Evolutionary conservation across 2,888 invertebrate genomes (phyloP).

Genomic region (Eupithecia subumbrata): DNA sequence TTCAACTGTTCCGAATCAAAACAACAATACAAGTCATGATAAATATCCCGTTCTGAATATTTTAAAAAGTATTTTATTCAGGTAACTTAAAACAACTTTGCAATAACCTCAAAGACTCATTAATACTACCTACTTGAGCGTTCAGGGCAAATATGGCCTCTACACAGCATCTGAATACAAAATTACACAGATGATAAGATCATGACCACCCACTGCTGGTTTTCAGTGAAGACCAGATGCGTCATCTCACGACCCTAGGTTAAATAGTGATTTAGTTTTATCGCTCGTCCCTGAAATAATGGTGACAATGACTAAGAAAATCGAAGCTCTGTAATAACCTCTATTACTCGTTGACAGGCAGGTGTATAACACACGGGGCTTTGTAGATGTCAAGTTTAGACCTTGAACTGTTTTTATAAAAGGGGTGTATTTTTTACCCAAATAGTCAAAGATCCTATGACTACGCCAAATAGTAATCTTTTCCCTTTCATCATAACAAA

Average conservation of each 20-base stretch:
- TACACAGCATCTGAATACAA: background rate
- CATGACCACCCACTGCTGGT: background rate
- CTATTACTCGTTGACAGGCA: constrained; percentile 2
- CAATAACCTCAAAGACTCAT: background rate
- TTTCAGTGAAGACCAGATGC: background rate
- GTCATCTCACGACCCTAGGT: constrained; percentile 17
- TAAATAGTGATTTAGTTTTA: constrained; percentile 38
- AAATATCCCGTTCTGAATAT: background rate
- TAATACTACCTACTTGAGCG: background rate
- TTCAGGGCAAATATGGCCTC: background rate
- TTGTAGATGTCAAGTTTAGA: background rate
- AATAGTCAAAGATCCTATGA: too few species aligned
- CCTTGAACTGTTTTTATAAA: constrained; percentile 12
- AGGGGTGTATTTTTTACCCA: constrained; percentile 1
- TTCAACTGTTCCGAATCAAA: background rate
- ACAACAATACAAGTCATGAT: background rate
- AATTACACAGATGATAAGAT: background rate
- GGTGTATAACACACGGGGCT: constrained; percentile 2
- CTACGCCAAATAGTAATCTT: background rate
- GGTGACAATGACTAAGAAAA: background rate
- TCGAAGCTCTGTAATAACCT: background rate
- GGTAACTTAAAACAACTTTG: background rate
- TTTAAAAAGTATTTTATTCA: background rate
- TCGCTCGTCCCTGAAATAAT: constrained; percentile 6
- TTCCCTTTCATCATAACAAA: background rate